Evolutionary conservation across 2,113 vertebrate genomes (phyloP), one percentile per base, ranked within the genome.

Genomic region (Anguilla japonica): DNA sequence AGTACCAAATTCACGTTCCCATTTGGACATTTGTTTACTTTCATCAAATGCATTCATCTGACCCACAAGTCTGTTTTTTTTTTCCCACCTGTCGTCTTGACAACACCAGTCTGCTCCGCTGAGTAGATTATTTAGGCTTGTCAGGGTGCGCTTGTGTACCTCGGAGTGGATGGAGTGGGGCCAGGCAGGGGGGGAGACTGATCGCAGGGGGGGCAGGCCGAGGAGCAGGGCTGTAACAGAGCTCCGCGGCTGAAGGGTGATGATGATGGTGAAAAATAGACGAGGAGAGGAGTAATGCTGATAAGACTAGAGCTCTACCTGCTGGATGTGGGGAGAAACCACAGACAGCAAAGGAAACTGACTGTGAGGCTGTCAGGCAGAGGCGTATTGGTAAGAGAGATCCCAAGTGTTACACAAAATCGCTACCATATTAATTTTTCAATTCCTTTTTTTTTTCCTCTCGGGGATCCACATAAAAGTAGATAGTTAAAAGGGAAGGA

Each of bases 271-370:
- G 71, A 75, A 34, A 34, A 75, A 75, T 14, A 75, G n/a, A 9
- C 13, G n/a, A 41, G 46, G 43, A 78, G 84, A 41, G 84, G 26
- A 40, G 71, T 56, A 20, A 5, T 56, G 22, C 40, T 57, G 60
- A 67, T 26, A 26, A 43, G 60, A 84, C 63, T 46, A 41, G 60
- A 79, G 43, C 84, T 16, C 84, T 75, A 85, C 50, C 84, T 85
- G 18, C 84, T 85, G 84, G 75, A 18, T 79, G 14, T 29, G 8
- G 34, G 57, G 41, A 29, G 71, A 34, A 34, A 75, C 29, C 71
- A 75, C 26, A 75, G 71, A 34, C 71, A 34, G n/a, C 22, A 26
- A 4, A 67, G 22, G 60, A 67, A 20, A 67, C 60, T 8, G n/a
- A 26, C 71, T 75, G 71, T 9, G 60, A 67, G 60, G 60, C 60